A percentile compares a stretch with the other conserved stretches of the same genome.
Conservation (phyloP, 2,888 invertebrate species). For the Mimachlamys varia region DNA sequence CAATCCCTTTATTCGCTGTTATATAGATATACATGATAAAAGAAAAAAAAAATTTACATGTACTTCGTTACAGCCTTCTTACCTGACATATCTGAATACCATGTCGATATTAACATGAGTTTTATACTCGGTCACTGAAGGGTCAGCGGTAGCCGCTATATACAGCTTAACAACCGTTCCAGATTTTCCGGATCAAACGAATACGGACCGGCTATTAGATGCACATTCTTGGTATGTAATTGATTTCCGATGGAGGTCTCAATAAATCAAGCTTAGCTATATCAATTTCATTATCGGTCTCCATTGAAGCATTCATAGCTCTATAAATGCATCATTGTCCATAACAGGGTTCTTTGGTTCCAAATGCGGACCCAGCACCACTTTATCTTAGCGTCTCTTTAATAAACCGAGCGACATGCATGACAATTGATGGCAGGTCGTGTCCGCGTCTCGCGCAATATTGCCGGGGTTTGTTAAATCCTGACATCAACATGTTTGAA, state of each 20-base stretch:
- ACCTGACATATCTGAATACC: background rate
- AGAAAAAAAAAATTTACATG: too few species aligned
- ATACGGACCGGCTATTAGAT: background rate
- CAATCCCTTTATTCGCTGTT: too few species aligned
- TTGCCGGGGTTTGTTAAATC: background rate
- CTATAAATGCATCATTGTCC: background rate
- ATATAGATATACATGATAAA: too few species aligned
- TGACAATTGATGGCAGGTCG: background rate
- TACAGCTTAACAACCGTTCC: background rate
- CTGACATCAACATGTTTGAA: background rate
- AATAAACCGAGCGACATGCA: background rate
- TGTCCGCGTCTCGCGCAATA: background rate
- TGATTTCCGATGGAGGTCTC: background rate
- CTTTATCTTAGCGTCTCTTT: background rate
- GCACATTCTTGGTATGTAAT: background rate
- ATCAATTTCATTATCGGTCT: background rate
- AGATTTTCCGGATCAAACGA: background rate
- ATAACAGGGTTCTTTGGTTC: background rate
- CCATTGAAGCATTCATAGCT: background rate
- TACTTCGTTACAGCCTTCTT: background rate
- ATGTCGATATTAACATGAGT: background rate
- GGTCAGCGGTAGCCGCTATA: background rate
- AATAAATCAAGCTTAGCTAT: slow-evolving; percentile 26
- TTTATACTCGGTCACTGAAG: background rate
- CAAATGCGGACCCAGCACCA: background rate